Percentiles rank a stretch among this genome's conserved stretches.
Conservation (phyloP, 2,888 invertebrate species). For the Ichneumoninae sp. region DNA sequence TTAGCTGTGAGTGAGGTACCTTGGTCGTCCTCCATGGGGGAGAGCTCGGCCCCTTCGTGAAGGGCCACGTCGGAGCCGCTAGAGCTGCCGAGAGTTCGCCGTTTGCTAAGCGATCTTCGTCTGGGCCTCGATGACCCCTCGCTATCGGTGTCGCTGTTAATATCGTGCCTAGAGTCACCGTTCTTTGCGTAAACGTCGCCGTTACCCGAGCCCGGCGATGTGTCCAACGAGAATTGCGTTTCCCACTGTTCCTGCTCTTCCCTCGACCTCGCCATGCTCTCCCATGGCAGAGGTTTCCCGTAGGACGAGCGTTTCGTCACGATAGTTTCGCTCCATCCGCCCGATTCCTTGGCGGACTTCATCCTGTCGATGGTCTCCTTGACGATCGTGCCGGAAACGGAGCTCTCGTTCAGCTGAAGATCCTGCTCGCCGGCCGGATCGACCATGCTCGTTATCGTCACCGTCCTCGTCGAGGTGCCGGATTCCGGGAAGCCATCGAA, state of each 20-base stretch:
- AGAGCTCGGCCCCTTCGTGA: slow-evolving; percentile 88
- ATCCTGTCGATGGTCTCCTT: slow-evolving; percentile 66
- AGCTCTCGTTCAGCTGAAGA: slow-evolving; percentile 56
- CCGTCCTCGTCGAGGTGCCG: slow-evolving; percentile 59
- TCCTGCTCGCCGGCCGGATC: slow-evolving; percentile 63
- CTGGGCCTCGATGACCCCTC: slow-evolving; percentile 80
- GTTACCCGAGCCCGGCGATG: slow-evolving; percentile 82
- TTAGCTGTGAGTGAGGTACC: slow-evolving; percentile 86
- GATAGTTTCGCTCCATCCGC: slow-evolving; percentile 65
- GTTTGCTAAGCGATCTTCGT: slow-evolving; percentile 81
- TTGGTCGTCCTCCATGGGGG: slow-evolving; percentile 87
- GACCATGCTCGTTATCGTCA: slow-evolving; percentile 49
- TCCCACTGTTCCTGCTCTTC: slow-evolving; percentile 80
- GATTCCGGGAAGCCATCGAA: slow-evolving; percentile 48
- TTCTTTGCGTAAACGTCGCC: slow-evolving; percentile 79
- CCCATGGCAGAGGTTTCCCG: slow-evolving; percentile 75
- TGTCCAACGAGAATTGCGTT: slow-evolving; percentile 79
- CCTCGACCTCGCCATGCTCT: slow-evolving; percentile 68
- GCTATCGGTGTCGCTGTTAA: slow-evolving; percentile 82
- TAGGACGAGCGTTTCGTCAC: slow-evolving; percentile 69
- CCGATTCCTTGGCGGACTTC: slow-evolving; percentile 57
- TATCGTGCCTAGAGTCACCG: slow-evolving; percentile 78
- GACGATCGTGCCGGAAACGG: slow-evolving; percentile 57
- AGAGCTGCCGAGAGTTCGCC: slow-evolving; percentile 87
- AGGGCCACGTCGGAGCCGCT: slow-evolving; percentile 88